Conservation (phyloP, 2,797 vertebrate species). For the Anisognathus igniventris region DNA sequence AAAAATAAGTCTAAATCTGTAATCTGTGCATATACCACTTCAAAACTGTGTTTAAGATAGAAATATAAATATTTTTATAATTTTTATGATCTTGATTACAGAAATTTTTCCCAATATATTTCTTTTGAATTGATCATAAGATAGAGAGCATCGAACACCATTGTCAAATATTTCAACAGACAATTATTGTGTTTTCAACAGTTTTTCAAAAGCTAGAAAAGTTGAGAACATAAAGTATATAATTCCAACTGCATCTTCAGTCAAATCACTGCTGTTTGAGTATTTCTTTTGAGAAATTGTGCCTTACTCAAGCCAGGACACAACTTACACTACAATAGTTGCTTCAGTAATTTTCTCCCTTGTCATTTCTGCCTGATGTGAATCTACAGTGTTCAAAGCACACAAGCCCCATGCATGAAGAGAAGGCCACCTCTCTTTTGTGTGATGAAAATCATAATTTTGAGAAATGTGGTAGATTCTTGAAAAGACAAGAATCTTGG, state of each 20-base stretch:
- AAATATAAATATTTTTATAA: not conserved
- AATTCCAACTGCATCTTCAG: not conserved
- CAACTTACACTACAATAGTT: not conserved
- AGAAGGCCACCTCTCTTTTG: not conserved
- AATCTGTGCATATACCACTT: not conserved
- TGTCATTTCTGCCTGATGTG: not conserved
- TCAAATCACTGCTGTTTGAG: not conserved
- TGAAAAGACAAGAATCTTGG: not conserved
- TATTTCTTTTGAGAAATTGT: not conserved
- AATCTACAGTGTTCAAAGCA: not conserved
- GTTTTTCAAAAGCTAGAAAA: not conserved
- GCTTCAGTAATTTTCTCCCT: not conserved
- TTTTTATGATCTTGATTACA: not conserved
- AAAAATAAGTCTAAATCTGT: not conserved
- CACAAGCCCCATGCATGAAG: not conserved
- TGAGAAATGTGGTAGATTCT: not conserved
- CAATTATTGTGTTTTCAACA: not conserved
- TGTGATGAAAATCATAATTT: not conserved
- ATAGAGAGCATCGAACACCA: not conserved
- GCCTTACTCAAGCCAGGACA: not conserved
- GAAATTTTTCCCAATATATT: not conserved
- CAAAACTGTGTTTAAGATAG: not conserved
- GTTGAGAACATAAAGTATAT: not conserved
- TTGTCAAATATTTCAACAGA: not conserved
- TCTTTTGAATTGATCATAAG: not conserved